Conservation (phyloP, 2,888 invertebrate species). For the Dasysyrphus tricinctus region DNA sequence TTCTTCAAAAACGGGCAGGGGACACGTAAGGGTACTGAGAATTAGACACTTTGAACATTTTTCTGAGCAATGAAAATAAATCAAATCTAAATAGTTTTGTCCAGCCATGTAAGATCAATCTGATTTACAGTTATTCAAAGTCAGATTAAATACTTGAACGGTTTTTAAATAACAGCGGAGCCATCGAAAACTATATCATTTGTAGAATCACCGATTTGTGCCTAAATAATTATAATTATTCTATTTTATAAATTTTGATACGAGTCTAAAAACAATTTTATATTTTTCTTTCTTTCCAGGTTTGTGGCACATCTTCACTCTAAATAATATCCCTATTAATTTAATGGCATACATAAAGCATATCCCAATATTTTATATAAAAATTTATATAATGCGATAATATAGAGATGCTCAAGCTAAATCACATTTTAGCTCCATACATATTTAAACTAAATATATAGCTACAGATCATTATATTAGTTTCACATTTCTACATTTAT, state of each 20-base stretch:
- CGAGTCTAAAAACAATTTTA: background rate
- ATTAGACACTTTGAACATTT: too few species aligned
- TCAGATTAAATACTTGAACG: too few species aligned
- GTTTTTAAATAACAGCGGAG: too few species aligned
- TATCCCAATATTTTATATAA: conserved; percentile 54
- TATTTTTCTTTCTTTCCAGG: conserved; percentile 58
- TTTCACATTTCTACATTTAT: conserved; percentile 45
- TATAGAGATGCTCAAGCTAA: conserved; percentile 68
- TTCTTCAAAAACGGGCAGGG: too few species aligned
- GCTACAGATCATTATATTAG: conserved; percentile 15
- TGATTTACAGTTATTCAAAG: too few species aligned
- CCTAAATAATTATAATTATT: too few species aligned
- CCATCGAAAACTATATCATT: too few species aligned
- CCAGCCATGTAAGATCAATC: too few species aligned
- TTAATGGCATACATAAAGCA: conserved; percentile 67
- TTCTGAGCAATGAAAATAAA: too few species aligned
- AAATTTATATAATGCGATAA: conserved; percentile 47
- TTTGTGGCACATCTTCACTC: conserved; percentile 69
- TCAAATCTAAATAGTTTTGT: too few species aligned
- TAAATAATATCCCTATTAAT: conserved; percentile 52
- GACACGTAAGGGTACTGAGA: too few species aligned
- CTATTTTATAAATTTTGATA: background rate
- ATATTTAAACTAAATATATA: conserved; percentile 67
- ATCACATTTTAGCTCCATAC: conserved; percentile 56
- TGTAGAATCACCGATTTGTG: too few species aligned